A percentile compares a stretch with the other conserved stretches of the same genome.
These are phyloP conservation scores for Pan troglodytes DNA, from an alignment of 2,113 vertebrate species.

Conservation along the genomic window DNA sequence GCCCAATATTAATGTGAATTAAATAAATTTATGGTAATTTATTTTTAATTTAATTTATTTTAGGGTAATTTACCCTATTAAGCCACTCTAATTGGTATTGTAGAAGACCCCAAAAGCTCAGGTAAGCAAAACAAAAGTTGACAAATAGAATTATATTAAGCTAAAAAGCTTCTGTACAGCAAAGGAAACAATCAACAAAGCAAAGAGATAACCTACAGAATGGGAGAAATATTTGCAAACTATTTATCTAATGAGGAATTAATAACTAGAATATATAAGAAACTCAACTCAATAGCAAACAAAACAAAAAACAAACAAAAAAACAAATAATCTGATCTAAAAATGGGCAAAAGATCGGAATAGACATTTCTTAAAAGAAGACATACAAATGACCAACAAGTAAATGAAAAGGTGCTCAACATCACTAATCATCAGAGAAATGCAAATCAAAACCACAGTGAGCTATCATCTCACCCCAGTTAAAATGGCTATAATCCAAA, in stretches of 20 bases:
- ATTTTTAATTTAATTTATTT: neutral
- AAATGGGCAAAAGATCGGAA: neutral
- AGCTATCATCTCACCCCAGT: neutral
- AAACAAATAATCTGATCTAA: neutral
- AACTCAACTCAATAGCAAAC: neutral
- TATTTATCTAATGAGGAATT: neutral
- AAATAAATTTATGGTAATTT: neutral
- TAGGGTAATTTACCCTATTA: neutral
- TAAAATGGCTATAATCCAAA: neutral
- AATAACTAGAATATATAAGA: neutral
- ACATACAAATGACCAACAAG: neutral
- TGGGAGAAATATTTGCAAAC: neutral
- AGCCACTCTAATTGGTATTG: neutral
- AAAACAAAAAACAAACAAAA: no score
- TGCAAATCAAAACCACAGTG: neutral
- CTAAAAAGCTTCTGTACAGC: neutral
- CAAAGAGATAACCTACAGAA: neutral
- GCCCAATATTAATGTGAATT: neutral
- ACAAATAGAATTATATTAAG: neutral
- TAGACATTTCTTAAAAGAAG: neutral
- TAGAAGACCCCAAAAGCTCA: neutral
- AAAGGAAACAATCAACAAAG: neutral
- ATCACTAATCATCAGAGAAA: neutral
- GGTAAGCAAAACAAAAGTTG: neutral
- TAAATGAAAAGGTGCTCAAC: neutral